Evolutionary conservation across 1,140 invertebrate species (phyloP).

Genomic region (Hylaeus anthracinus): DNA sequence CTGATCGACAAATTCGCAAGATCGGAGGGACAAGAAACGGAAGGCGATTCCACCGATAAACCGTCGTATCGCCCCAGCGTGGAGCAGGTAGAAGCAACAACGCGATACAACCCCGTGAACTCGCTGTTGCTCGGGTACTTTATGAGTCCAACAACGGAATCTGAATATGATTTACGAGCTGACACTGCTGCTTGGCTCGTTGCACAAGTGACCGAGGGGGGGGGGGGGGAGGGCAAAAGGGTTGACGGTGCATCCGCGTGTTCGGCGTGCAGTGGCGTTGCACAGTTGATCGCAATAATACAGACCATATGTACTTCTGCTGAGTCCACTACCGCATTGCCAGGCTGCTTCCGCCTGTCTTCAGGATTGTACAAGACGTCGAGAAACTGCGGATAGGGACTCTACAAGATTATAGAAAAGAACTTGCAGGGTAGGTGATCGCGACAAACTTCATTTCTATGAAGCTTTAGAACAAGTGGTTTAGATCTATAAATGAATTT

Average conservation of each 20-base stretch:
- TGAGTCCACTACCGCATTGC: conserved; percentile 47
- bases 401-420: background rate
- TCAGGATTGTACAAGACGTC: background rate
- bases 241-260: conserved; percentile 33
- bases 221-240: background rate
- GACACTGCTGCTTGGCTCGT: conserved; percentile 13
- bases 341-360: conserved; percentile 50
- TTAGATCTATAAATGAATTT: no score
- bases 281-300: conserved; percentile 59
- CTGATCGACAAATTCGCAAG: conserved; percentile 21
- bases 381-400: background rate
- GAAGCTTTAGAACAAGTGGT: no score
- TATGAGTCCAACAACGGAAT: conserved; percentile 68
- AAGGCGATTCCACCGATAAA: conserved; percentile 54
- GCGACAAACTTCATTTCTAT: no score
- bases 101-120: conserved; percentile 29
- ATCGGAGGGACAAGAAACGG: conserved; percentile 47
- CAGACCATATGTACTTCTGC: conserved; percentile 34
- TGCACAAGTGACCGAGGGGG: background rate
- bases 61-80: conserved; percentile 42
- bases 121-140: conserved; percentile 56
- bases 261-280: conserved; percentile 17
- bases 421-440: no score
- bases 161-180: conserved; percentile 71
- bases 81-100: conserved; percentile 13